Evolutionary conservation across 2,888 invertebrate genomes (phyloP).

Genomic region (Lithophane semibrunnea): DNA sequence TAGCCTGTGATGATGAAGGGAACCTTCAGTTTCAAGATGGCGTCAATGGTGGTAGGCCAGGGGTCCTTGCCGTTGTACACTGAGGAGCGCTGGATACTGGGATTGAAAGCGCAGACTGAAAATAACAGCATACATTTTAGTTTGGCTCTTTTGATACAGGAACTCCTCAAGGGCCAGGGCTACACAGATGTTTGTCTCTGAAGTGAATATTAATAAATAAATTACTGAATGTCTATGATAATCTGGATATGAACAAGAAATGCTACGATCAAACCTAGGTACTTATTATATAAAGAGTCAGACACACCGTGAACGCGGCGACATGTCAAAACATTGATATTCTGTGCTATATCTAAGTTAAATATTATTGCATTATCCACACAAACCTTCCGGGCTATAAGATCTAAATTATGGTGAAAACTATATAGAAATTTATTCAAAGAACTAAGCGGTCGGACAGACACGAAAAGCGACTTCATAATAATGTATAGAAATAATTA

Average conservation of each 20-base stretch:
- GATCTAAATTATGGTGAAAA: too few species aligned
- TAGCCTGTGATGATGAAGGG: constrained; percentile 93
- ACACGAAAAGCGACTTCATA: too few species aligned
- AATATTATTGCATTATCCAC: too few species aligned
- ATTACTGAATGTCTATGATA: neutral
- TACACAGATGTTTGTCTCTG: too few species aligned
- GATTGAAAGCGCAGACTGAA: constrained; percentile 92
- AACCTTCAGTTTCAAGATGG: constrained; percentile 88
- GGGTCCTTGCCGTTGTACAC: constrained; percentile 91
- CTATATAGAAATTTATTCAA: neutral
- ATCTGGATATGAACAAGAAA: neutral
- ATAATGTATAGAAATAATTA: too few species aligned
- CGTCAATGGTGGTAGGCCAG: constrained; percentile 92
- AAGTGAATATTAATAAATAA: too few species aligned
- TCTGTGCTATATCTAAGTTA: too few species aligned
- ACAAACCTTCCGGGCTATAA: too few species aligned
- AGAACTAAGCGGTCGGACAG: neutral
- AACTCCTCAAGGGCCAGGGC: too few species aligned
- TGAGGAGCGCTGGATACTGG: constrained; percentile 92
- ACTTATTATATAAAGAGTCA: neutral
- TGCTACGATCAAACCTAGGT: neutral
- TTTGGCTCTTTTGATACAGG: neutral
- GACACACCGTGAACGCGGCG: too few species aligned
- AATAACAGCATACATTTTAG: neutral
- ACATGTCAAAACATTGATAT: too few species aligned